phyloP scores from a whole-genome alignment of 30 jellyfish, hydroid and myxozoan genomes.

The Clytia hemisphaerica region DNA sequence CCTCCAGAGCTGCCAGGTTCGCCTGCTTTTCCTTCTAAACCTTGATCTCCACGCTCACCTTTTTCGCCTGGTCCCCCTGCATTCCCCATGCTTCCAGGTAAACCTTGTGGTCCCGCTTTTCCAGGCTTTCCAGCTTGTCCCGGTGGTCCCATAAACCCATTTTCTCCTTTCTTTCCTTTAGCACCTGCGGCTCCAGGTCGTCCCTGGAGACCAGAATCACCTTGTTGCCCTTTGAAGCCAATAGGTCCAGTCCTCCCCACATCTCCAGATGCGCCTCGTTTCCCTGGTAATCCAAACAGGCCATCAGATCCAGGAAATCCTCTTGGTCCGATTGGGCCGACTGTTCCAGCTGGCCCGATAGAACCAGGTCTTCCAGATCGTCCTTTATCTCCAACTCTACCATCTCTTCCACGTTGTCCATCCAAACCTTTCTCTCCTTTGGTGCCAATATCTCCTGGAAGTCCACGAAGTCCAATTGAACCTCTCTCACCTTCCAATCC shows the following conservation, averaged over 20 bases:
- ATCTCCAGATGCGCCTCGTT: neutral
- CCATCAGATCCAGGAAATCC: neutral
- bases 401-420: neutral
- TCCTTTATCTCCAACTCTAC: neutral
- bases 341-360: neutral
- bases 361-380: neutral
- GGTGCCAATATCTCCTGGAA: neutral
- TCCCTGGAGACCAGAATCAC: neutral
- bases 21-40: neutral
- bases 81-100: neutral
- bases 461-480: neutral
- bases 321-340: neutral
- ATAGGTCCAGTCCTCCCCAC: neutral
- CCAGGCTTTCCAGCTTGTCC: neutral
- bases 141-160: neutral
- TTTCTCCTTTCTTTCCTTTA: neutral
- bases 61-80: neutral
- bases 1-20: neutral
- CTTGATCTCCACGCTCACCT: neutral
- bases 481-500: constrained; percentile 1
- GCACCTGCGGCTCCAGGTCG: neutral
- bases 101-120: neutral
- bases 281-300: neutral
- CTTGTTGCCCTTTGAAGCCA: neutral
- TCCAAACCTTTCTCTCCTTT: neutral